Percentiles rank a stretch among this genome's conserved stretches.
Conservation (phyloP, 2,888 invertebrate genomes). For the Synergus laeviventris region DNA sequence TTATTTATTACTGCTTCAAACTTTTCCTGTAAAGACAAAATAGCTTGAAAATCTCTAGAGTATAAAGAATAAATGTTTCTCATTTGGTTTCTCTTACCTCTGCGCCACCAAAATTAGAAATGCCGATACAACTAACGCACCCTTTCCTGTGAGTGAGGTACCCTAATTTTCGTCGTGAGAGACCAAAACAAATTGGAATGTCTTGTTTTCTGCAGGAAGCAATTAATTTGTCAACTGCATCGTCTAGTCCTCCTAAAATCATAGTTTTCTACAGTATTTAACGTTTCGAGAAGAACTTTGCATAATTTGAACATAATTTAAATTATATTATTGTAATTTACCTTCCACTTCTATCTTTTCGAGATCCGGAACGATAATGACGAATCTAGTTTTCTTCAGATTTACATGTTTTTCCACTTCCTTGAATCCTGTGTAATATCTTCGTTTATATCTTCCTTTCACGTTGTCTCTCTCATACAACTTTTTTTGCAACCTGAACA, state of each 20-base stretch:
- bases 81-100: slow-evolving; percentile 58
- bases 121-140: slow-evolving; percentile 62
- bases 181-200: slow-evolving; percentile 62
- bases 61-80: background rate
- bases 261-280: slow-evolving; percentile 16
- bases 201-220: slow-evolving; percentile 58
- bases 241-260: slow-evolving; percentile 64
- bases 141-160: slow-evolving; percentile 65
- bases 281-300: background rate
- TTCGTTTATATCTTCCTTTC: slow-evolving; percentile 62
- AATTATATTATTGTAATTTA: slow-evolving; percentile 43
- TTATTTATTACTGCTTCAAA: slow-evolving; percentile 61
- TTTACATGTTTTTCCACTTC: slow-evolving; percentile 61
- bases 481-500: slow-evolving; percentile 62
- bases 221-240: slow-evolving; percentile 57
- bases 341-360: slow-evolving; percentile 63
- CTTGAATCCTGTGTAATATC: slow-evolving; percentile 65
- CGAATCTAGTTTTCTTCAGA: slow-evolving; percentile 63
- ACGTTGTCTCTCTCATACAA: slow-evolving; percentile 60
- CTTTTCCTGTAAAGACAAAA: slow-evolving; percentile 57
- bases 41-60: background rate
- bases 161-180: slow-evolving; percentile 65
- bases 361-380: slow-evolving; percentile 65
- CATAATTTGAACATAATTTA: background rate
- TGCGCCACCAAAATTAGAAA: slow-evolving; percentile 62